These are phyloP conservation scores for Parambassis ranga DNA, from an alignment of 2,797 vertebrate genomes.

Conservation along the genomic window DNA sequence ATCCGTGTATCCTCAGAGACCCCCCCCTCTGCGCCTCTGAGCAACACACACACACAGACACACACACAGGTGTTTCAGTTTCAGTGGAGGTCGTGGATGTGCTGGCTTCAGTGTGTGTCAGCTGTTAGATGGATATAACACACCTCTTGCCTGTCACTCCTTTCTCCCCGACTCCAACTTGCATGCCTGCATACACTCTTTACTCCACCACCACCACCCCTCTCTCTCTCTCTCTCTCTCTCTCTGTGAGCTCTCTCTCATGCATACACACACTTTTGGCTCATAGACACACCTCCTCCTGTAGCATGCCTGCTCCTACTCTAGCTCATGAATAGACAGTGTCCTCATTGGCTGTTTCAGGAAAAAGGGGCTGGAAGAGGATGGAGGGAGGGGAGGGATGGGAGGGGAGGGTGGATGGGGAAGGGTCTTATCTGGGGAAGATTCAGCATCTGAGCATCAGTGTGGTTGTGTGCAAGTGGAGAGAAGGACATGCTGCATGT, in stretches of 20 bases:
- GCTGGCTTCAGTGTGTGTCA: conserved; percentile 29
- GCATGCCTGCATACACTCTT: conserved; percentile 59
- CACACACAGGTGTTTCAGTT: conserved; percentile 29
- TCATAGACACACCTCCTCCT: conserved; percentile 73
- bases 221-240: too few relatives aligned
- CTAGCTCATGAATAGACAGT: conserved; percentile 55
- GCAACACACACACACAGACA: conserved; percentile 8
- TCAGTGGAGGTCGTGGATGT: conserved; percentile 16
- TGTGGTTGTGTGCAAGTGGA: conserved; percentile 18
- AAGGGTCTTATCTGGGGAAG: conserved; percentile 43
- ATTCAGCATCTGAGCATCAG: conserved; percentile 43
- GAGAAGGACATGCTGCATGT: not conserved
- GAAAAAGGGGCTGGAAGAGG: conserved; percentile 35
- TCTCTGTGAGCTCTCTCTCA: conserved; percentile 61
- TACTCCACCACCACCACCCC: conserved; percentile 57
- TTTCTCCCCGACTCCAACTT: conserved; percentile 39
- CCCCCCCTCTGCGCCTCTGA: conserved; percentile 47
- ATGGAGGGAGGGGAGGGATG: conserved; percentile 52
- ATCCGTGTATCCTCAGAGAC: conserved; percentile 90
- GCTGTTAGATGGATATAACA: conserved; percentile 41
- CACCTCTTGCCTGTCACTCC: conserved; percentile 48
- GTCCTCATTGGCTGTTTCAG: conserved; percentile 65
- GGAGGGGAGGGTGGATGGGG: conserved; percentile 43
- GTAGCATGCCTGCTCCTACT: conserved; percentile 62
- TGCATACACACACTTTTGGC: conserved; percentile 62